Percentiles rank a stretch among this genome's conserved stretches.
Conservation (phyloP, 2,888 invertebrate genomes). For the Cataglyphis livida region DNA sequence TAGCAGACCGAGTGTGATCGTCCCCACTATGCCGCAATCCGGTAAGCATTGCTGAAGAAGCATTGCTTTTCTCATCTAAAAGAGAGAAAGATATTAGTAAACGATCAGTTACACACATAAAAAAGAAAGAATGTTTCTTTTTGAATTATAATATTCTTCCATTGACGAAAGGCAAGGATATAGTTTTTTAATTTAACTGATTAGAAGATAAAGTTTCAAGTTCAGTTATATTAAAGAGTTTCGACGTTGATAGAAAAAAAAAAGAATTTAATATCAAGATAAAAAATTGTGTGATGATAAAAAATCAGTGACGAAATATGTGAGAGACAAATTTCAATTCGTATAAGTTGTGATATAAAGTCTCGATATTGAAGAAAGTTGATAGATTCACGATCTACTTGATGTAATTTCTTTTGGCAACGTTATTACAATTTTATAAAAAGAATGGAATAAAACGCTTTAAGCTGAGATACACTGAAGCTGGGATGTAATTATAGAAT, state of each 20-base stretch:
- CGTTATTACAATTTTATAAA: background rate
- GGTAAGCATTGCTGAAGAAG: slow-evolving; percentile 65
- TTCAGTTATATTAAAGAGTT: background rate
- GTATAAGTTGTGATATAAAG: background rate
- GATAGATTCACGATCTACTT: background rate
- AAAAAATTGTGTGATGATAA: background rate
- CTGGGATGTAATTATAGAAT: background rate
- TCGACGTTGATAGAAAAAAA: background rate
- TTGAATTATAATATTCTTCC: background rate
- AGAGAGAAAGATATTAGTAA: slow-evolving; percentile 9
- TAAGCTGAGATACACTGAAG: background rate
- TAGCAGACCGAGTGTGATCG: slow-evolving; percentile 84
- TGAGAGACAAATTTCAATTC: background rate
- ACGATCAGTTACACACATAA: background rate
- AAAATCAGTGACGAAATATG: background rate
- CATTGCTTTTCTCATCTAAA: background rate
- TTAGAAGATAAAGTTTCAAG: background rate
- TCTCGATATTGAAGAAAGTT: background rate
- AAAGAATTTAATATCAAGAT: background rate
- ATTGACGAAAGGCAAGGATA: background rate
- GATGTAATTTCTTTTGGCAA: background rate
- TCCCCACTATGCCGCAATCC: slow-evolving; percentile 82
- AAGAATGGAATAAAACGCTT: background rate
- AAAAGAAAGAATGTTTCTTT: background rate
- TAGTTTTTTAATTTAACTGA: background rate